phyloP scores from a whole-genome alignment of 2,888 invertebrate genomes.

The Metacarcinus magister region DNA sequence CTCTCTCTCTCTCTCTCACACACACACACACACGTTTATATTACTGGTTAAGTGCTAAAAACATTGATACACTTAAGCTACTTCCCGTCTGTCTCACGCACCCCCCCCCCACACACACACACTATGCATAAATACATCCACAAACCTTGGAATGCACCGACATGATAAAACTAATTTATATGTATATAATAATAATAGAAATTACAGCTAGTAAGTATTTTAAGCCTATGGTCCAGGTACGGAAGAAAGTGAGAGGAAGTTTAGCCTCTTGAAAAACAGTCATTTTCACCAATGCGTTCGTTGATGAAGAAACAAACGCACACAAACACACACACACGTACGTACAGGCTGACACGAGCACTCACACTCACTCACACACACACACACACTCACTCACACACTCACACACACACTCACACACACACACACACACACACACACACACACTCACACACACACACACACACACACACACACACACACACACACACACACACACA shows the following conservation, averaged over 20 bases:
- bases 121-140: neutral
- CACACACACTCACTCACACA: too few relatives aligned
- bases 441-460: too few relatives aligned
- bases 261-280: neutral
- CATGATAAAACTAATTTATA: constrained; percentile 43
- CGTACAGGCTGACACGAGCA: neutral
- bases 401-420: too few relatives aligned
- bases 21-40: constrained; percentile 56
- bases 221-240: constrained; percentile 64
- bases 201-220: constrained; percentile 43
- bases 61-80: neutral
- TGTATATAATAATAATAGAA: neutral
- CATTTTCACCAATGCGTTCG: neutral
- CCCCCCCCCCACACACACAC: neutral
- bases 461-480: too few relatives aligned
- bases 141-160: constrained; percentile 58
- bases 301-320: neutral
- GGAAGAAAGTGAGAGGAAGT: constrained; percentile 60
- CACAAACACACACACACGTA: neutral
- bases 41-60: neutral
- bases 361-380: neutral
- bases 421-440: too few relatives aligned
- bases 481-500: too few relatives aligned
- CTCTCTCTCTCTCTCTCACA: neutral
- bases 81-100: neutral